Base-by-base conservation (phyloP, 2,888 invertebrate genomes). In the Willowsia nigromaculata region DNA sequence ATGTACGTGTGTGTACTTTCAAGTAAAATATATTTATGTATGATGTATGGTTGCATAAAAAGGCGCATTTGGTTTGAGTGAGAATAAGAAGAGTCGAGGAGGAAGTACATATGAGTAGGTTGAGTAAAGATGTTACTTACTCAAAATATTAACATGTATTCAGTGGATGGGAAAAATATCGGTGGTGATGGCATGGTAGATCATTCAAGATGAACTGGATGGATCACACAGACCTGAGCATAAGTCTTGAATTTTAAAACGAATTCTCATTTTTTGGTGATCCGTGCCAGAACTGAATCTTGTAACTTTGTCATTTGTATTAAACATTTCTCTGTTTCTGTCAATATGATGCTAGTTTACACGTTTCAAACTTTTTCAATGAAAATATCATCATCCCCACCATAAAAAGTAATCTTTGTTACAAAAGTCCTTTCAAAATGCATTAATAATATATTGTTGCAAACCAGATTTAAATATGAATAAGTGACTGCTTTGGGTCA, bases 201-300 rank as follows among this genome's bases (percentile, higher is more conserved):
- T 65, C 40, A 86, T 18, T n/a, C 53, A 50, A 30, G 87, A 59
- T 68, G 68, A 68, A 40, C 68, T 68, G 68, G 68, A 68, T 68
- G 40, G 68, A 68, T 68, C 68, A 68, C 40, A 68, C 40, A 68
- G 68, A 37, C 37, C 40, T 68, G 68, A 40, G 59, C 43, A 68
- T 68, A 68, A 88, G 87, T 43, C 59, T 82, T 71, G 87, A 88
- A 88, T 88, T 88, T 88, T 88, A 88, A 88, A 81, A 81, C 43
- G 82, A 30, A 18, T 22, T 56, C 5, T 25, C 27, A 25, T 78
- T 81, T 53, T 22, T 82, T 88, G 81, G 74, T 59, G 78, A 85
- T 47, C 65, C 50, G 65, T 78, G 85, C 85, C 85, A 85, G 78
- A 68, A 22, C 15, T 40, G 40, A 68, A 68, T 68, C 68, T 40